These are phyloP conservation scores for Oenanthe oenanthe DNA, from an alignment of 2,113 vertebrate species.

Conservation along the genomic window DNA sequence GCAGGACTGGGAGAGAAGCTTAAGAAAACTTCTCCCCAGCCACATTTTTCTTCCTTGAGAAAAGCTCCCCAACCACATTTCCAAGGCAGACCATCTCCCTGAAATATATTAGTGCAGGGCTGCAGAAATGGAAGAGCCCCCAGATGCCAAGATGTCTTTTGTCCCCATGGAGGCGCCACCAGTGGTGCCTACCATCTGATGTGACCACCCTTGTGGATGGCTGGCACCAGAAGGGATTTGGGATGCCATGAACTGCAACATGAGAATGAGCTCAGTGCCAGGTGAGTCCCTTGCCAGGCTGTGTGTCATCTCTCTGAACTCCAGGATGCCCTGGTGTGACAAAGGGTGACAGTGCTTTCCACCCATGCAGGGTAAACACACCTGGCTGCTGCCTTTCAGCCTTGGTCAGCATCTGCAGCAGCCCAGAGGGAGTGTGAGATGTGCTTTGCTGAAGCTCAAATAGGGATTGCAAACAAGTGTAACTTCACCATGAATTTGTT, in stretches of 20 bases:
- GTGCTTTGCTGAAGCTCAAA: not conserved
- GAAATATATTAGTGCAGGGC: not conserved
- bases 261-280: not conserved
- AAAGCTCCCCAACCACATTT: not conserved
- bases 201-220: too few species aligned
- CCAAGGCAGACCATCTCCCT: not conserved
- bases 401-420: not conserved
- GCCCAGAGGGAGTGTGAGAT: accelerated
- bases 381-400: not conserved
- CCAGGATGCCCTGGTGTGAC: accelerated
- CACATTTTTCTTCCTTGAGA: not conserved
- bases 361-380: not conserved
- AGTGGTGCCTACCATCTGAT: accelerated
- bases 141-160: not conserved
- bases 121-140: not conserved
- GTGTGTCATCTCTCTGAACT: not conserved
- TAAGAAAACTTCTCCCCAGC: not conserved
- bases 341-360: not conserved
- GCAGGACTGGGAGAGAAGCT: not conserved
- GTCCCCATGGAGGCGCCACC: not conserved
- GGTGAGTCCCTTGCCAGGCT: not conserved
- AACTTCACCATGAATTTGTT: not conserved
- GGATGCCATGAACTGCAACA: not conserved
- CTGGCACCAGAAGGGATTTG: not conserved
- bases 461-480: not conserved